Base-by-base conservation (phyloP, 2,797 vertebrate genomes). In the Chelidonichthys spinosus region DNA sequence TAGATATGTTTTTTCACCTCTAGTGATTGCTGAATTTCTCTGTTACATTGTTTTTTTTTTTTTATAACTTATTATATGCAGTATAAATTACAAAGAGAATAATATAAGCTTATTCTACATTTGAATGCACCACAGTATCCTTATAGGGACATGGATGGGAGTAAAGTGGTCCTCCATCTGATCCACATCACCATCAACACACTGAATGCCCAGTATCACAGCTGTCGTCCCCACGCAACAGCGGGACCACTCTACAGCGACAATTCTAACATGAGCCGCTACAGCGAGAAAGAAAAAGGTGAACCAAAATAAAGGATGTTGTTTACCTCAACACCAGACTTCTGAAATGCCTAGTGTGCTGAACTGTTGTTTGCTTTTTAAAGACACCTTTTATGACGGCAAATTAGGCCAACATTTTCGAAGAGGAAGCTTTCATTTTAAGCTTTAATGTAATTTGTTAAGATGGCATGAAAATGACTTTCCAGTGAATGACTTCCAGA, bases 221-320 rank as follows among this genome's bases (percentile, higher is more conserved):
- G 98, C 96, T 99, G 98, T 92, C 97, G 97, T 72, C 97, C 98
- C 1, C 98, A 99, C 17, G 95, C 97, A 62, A 94, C 98, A 7
- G 96, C 98, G 3, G 98, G 98, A 17, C 98, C 98, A 11, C 93
- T 99, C 78, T 99, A 98, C 95, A 99, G 97, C 54, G 98, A 99
- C 94, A 99, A 96, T 95, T 99, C 98, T 88, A 99, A 99, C 91
- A 95, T 97, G 90, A 99, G 98, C 94, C 96, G 97, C 90, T 99
- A 99, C 93, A 99, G 97, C 44, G 98, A 99, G 79, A 99, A 98
- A 82, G 98, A 99, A 84, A 99, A 99, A 97, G 98, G 97, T 98
- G 90, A 54, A 25, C 15, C 5, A 63, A 46, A 62, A 65, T 36
- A 32, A 25, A 36, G 33, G 37, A 25, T 58, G 3, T 17, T 62